Conservation (phyloP, 2,797 vertebrate genomes). For the Enteromius treurensis region DNA sequence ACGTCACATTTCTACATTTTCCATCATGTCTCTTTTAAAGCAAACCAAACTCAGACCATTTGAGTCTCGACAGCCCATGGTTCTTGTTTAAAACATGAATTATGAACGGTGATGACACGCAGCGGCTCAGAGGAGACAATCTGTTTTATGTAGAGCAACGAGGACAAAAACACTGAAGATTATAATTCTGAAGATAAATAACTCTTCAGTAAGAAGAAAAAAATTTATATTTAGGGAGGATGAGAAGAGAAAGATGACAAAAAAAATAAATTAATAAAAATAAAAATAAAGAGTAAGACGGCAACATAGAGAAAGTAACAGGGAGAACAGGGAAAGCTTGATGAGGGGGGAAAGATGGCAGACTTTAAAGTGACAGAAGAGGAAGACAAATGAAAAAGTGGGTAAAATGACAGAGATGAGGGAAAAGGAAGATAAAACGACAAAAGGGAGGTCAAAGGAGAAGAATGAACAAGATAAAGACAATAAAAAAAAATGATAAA, state of each 20-base stretch:
- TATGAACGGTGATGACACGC: not conserved
- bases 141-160: not conserved
- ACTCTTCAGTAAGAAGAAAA: not conserved
- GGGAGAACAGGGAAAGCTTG: not conserved
- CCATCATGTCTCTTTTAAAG: not conserved
- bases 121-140: not conserved
- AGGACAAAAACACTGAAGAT: not conserved
- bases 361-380: not conserved
- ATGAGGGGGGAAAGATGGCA: not conserved
- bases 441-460: not conserved
- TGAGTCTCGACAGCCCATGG: not conserved
- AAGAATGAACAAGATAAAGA: not conserved
- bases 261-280: too few species aligned
- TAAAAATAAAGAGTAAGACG: not conserved
- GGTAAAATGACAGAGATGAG: not conserved
- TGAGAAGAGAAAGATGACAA: not conserved
- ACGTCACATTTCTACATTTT: not conserved
- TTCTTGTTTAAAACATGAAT: not conserved
- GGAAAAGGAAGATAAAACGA: not conserved
- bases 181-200: not conserved
- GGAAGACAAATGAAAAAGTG: not conserved
- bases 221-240: not conserved
- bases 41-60: not conserved
- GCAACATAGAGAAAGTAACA: not conserved
- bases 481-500: not conserved